Evolutionary conservation across 2,797 vertebrate genomes (phyloP).

Genomic region (Aselliscus stoliczkanus): DNA sequence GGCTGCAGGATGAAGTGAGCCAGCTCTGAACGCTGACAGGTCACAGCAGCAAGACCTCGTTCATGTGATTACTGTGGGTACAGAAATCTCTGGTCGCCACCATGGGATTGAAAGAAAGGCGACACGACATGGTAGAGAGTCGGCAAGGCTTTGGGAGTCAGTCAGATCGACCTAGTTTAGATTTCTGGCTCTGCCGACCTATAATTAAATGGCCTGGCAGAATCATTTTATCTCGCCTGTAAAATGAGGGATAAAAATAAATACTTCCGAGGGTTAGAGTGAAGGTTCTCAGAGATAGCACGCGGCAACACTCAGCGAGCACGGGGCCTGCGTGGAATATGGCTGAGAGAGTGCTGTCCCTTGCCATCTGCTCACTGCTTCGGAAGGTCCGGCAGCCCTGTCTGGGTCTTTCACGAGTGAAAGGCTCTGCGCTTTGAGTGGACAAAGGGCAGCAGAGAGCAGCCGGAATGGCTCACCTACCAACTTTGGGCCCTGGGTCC

Average conservation of each 20-base stretch:
- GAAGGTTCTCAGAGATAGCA: neutral
- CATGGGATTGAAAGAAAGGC: neutral
- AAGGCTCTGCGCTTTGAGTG: neutral
- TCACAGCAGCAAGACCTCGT: neutral
- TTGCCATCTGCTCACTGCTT: neutral
- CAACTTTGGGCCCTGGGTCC: neutral
- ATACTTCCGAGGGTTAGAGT: neutral
- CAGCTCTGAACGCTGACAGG: neutral
- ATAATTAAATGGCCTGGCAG: conserved; percentile 27
- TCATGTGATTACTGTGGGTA: neutral
- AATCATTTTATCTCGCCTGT: conserved; percentile 19
- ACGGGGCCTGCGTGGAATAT: neutral
- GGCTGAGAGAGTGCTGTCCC: neutral
- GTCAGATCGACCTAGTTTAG: neutral
- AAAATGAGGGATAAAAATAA: conserved; percentile 43
- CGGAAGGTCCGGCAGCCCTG: neutral
- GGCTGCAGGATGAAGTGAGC: neutral
- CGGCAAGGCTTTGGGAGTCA: neutral
- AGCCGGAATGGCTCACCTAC: neutral
- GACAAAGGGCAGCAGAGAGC: neutral
- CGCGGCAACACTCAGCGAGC: neutral
- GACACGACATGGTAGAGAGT: neutral
- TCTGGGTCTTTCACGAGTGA: neutral
- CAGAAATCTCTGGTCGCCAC: neutral
- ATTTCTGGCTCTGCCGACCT: conserved; percentile 15